A percentile compares a stretch with the other conserved stretches of the same genome.
Conservation (phyloP, 2,113 vertebrate species). For the Chionodraco myersi region DNA sequence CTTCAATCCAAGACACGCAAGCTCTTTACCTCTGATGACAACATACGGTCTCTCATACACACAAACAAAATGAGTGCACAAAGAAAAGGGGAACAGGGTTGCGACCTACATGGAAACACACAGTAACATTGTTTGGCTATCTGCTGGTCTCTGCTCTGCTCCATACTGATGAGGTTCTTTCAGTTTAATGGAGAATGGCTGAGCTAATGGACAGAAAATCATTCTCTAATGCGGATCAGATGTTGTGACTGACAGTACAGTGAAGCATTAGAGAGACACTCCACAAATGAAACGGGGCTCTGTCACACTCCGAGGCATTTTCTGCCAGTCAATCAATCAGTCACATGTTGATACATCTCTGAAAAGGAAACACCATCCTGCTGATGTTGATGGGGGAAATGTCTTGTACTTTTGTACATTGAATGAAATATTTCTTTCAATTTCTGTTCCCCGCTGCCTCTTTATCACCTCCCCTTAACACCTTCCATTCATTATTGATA, state of each 20-base stretch:
- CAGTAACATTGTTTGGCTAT: slow-evolving; percentile 18
- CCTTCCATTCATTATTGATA: too few relatives aligned
- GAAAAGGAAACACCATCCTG: slow-evolving; percentile 17
- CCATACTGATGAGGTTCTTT: slow-evolving; percentile 51
- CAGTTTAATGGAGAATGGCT: slow-evolving; percentile 51
- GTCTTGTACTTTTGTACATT: neutral
- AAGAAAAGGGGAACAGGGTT: slow-evolving; percentile 4
- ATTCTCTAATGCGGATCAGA: slow-evolving; percentile 65
- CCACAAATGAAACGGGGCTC: slow-evolving; percentile 22
- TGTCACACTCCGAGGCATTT: slow-evolving; percentile 40
- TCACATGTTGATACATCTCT: slow-evolving; percentile 23
- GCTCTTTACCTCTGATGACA: slow-evolving; percentile 36
- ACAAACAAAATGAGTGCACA: slow-evolving; percentile 18
- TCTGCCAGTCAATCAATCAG: slow-evolving; percentile 52
- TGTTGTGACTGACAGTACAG: slow-evolving; percentile 52
- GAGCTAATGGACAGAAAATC: slow-evolving; percentile 64
- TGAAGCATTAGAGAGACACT: slow-evolving; percentile 17
- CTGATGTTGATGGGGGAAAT: neutral
- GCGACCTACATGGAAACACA: slow-evolving; percentile 25
- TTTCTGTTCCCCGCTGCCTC: neutral
- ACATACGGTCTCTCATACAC: neutral
- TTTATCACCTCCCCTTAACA: slow-evolving; percentile 1
- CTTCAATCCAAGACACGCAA: slow-evolving; percentile 19
- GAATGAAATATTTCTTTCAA: slow-evolving; percentile 1
- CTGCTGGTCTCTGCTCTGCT: slow-evolving; percentile 24